Conservation (phyloP, 2,797 vertebrate genomes). For the Tinamus major region DNA sequence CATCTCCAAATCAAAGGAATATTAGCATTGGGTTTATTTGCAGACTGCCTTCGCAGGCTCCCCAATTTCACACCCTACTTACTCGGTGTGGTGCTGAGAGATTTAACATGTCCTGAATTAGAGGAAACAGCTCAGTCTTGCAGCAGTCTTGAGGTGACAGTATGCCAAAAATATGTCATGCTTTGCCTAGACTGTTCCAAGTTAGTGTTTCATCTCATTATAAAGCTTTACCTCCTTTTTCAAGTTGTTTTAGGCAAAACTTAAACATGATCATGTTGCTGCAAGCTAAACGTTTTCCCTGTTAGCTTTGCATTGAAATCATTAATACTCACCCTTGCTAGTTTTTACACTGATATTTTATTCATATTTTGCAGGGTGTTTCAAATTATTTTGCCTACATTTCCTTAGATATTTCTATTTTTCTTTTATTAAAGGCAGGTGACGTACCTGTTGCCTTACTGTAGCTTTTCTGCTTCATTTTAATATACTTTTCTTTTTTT, state of each 20-base stretch:
- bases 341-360: not conserved
- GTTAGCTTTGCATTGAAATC: not conserved
- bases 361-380: not conserved
- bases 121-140: not conserved
- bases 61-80: not conserved
- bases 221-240: not conserved
- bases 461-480: not conserved
- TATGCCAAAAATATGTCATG: not conserved
- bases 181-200: not conserved
- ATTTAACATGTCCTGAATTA: not conserved
- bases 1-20: not conserved
- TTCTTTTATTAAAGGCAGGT: not conserved
- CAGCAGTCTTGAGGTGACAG: not conserved
- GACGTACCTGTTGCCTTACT: not conserved
- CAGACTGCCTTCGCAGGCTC: not conserved
- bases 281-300: not conserved
- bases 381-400: not conserved
- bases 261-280: not conserved
- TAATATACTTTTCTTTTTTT: not conserved
- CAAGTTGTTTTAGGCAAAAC: not conserved
- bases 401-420: not conserved
- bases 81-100: not conserved
- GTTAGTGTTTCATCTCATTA: not conserved
- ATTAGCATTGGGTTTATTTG: not conserved
- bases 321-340: not conserved